Base-by-base conservation (phyloP, 2,888 invertebrate species). In the Nomada fucata region DNA sequence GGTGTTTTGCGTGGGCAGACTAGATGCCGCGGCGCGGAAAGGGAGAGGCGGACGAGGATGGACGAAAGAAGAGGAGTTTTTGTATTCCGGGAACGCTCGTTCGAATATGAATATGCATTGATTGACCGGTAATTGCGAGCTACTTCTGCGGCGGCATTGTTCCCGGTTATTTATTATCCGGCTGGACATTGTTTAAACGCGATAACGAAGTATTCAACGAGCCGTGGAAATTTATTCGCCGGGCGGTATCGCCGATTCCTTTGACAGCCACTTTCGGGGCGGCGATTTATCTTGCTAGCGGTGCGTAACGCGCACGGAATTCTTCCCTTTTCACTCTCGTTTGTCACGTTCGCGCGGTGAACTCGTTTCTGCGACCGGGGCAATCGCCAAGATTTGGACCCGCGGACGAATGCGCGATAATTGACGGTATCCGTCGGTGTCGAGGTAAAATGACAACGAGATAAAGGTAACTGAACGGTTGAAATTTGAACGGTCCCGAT, bases 381-480 rank as follows among this genome's bases (percentile, higher is more conserved):
- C 23, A 47, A 47, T 64, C 18, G 18, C 2, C n/a, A n/a, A 18
- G 2, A 53, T 53, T 53, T 47, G 2, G 47, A 13, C 47, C 47
- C 36, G 47, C 13, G 47, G 47, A 47, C 15, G 47, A 47, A 47
- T 47, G 47, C 47, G 47, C 47, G 47, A 47, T 57, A 57, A 57
- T 57, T 26, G 23, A 55, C 55, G 11, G 15, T 47, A 47, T 47
- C 47, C 47, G 10, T 47, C 42, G 68, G n/a, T 11, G 61, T 47
- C 10, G 64, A 61, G 36, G 59, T 60, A 20, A 68, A 84, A 64
- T 68, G 72, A 82, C 70, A 72, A 76, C 83, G 86, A 89, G 85
- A 74, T 64, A 91, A 91, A 91, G 90, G 91, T 91, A 91, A 92
- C 91, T 89, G 90, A 84, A 90, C 89, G 91, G 91, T 91, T 85